Conservation (phyloP, 2,888 invertebrate genomes). For the Unio delphinus region DNA sequence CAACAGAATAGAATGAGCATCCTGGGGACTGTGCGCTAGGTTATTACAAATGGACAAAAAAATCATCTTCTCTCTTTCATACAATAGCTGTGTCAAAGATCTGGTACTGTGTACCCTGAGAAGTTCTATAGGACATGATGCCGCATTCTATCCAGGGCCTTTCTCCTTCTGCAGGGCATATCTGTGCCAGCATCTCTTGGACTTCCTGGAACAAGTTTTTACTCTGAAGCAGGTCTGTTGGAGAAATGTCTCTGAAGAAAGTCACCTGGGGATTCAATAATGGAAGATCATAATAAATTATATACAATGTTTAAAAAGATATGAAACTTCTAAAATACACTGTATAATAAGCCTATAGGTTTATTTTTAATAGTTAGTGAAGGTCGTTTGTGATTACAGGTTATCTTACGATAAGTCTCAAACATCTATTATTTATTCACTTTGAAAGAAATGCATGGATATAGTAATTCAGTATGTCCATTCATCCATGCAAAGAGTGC, state of each 20-base stretch:
- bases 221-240: slow-evolving; percentile 29
- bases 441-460: too few relatives aligned
- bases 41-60: too few relatives aligned
- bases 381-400: too few relatives aligned
- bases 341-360: not conserved
- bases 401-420: too few relatives aligned
- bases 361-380: not conserved
- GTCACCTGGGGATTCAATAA: slow-evolving; percentile 23
- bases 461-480: too few relatives aligned
- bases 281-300: not conserved
- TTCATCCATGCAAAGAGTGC: too few relatives aligned
- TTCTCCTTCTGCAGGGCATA: slow-evolving; percentile 25
- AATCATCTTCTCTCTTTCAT: slow-evolving; percentile 1
- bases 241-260: slow-evolving; percentile 38
- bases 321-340: not conserved
- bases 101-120: slow-evolving; percentile 34
- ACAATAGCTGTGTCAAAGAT: slow-evolving; percentile 49
- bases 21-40: too few relatives aligned
- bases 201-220: slow-evolving; percentile 18
- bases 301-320: not conserved
- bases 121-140: slow-evolving; percentile 35
- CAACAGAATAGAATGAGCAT: too few relatives aligned
- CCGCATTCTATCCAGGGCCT: slow-evolving; percentile 52
- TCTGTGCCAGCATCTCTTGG: slow-evolving; percentile 17
- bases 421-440: too few relatives aligned